A percentile compares a stretch with the other conserved stretches of the same genome.
Evolutionary conservation across 2,113 vertebrate species (phyloP).

Genomic region (Loxodonta africana): DNA sequence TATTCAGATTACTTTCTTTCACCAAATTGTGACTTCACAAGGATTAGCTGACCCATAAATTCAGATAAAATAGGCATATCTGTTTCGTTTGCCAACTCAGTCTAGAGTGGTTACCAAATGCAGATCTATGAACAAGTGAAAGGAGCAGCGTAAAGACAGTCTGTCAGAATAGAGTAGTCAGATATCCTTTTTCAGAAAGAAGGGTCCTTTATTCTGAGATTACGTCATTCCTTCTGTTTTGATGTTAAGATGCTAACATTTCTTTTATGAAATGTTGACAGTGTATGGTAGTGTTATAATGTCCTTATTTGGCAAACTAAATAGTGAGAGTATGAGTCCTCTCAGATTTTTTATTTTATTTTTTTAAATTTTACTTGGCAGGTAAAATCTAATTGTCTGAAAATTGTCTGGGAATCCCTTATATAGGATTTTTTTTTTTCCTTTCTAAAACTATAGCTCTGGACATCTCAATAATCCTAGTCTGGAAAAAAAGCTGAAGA

Average conservation of each 20-base stretch:
- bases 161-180: neutral
- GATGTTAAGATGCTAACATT: neutral
- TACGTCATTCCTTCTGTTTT: neutral
- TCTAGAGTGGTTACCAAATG: neutral
- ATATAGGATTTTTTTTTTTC: neutral
- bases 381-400: neutral
- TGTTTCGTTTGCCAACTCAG: neutral
- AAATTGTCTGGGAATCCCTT: neutral
- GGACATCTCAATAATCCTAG: neutral
- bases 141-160: neutral
- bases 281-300: neutral
- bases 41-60: neutral
- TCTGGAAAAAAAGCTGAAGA: neutral
- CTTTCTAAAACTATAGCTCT: neutral
- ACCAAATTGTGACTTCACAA: neutral
- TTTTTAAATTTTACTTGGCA: neutral
- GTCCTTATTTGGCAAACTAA: neutral
- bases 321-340: neutral
- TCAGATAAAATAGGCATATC: neutral
- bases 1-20: neutral
- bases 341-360: neutral
- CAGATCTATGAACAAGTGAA: neutral
- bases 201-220: neutral
- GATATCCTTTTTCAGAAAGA: neutral
- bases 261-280: neutral